Base-by-base conservation (phyloP, 2,888 invertebrate genomes). In the Tiliacea citrago region DNA sequence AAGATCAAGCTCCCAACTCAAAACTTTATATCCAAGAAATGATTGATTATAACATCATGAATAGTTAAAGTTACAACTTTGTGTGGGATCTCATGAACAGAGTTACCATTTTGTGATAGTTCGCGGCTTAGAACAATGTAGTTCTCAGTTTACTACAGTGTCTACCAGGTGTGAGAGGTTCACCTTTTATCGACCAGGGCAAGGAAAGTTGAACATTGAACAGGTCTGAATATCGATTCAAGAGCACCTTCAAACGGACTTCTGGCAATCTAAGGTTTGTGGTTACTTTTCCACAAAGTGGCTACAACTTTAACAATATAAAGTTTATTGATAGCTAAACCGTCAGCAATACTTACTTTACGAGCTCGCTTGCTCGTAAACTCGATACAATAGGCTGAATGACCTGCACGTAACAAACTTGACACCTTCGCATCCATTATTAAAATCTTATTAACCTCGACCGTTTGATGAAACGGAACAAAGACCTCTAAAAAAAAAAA, bases 361-460 rank as follows among this genome's bases (percentile, higher is more conserved):
- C 72, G 80, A 80, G 68, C 72, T 49, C 24, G 35, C 68, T 35
- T 21, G 58, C 68, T 86, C 86, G 82, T 85, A 86, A 86, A 82
- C 62, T 75, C 72, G 24, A 68, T 77, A 73, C 81, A 81, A 76
- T 73, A 70, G 73, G 58, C 78, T 65, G 73, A 76, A 77, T 65
- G 63, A 60, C 77, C 72, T 65, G 49, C 68, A 73, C 75, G 77
- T 77, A 86, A 85, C 81, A 86, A 85, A 80, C 85, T 87, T 89
- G 90, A 87, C 90, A 90, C 88, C 88, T 87, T 81, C 84, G 42
- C 90, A 91, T 93, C 78, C 88, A 93, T 91, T 92, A 92, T 93
- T 92, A 91, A 92, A 92, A 92, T 91, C 92, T 92, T 90, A 92
- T 93, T 92, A 91, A 89, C 88, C 88, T 84, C 77, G 75, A 79